Base-by-base conservation (phyloP, 1,140 invertebrate species). In the Rhopalosiphum maidis region DNA sequence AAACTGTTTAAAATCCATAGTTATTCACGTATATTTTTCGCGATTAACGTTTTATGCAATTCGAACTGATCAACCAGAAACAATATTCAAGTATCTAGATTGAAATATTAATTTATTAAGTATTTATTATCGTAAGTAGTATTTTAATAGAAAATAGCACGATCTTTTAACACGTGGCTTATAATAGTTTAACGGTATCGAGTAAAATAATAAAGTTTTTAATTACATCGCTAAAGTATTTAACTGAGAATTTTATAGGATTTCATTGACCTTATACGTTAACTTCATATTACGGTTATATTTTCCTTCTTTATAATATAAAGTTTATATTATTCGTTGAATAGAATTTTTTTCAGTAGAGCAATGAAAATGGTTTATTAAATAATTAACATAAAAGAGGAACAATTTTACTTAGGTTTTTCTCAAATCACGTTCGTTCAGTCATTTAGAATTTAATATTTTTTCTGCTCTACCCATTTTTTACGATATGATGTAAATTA, bases 361-460 rank as follows among this genome's bases (percentile, higher is more conserved):
- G 23, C 30, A 55, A 23, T 4, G 3, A 55, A 89, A 89, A 37
- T 54, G 9, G 35, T 89, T 55, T 55, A 37, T 55, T 55, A 37
- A 89, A 54, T 3, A 89, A 89, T 54, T 89, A 54, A 51, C 48
- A 23, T 54, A 54, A 51, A 30, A 37, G 5, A 25, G 8, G 8
- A 15, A 9, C 9, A 37, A 55, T 37, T 37, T 41, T 41, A 55
- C 35, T 55, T 35, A 37, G 30, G 30, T 9, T 55, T 55, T 41
- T 11, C 21, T 21, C 3, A 88, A 88, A 88, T 51, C 22, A 54
- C 48, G 6, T 25, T 25, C 23, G 7, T n/a, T 4, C n/a, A 37
- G 48, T 89, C 55, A 55, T 55, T 89, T 18, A 55, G 21, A 89
- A 37, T 89, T 89, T 55, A 89, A 89, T 54, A 37, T 55, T 89